Evolutionary conservation across 2,113 vertebrate species (phyloP).

Genomic region (Bubo blakistoni): DNA sequence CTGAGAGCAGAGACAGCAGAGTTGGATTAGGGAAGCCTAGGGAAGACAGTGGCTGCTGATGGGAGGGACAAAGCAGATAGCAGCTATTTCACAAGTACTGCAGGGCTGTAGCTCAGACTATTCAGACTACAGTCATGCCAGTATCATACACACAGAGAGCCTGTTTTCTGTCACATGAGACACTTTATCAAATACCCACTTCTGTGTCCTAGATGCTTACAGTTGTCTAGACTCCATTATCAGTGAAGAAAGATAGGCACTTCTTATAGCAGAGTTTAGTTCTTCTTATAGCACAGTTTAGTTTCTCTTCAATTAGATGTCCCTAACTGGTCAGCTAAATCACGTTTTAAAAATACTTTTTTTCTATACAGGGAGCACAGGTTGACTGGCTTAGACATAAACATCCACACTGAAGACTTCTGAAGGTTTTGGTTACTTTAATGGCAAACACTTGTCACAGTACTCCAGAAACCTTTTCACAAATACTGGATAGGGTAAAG

Average conservation of each 20-base stretch:
- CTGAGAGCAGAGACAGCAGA: background rate
- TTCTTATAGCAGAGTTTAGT: background rate
- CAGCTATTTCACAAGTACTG: background rate
- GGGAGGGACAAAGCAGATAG: background rate
- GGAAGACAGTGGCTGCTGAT: background rate
- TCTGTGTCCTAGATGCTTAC: background rate
- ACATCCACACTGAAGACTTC: background rate
- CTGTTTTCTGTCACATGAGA: background rate
- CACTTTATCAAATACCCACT: background rate
- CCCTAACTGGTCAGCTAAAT: background rate
- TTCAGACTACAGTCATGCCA: background rate
- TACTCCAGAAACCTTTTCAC: background rate
- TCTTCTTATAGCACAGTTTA: background rate
- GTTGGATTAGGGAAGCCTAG: background rate
- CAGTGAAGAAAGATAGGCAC: background rate
- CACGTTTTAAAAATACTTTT: background rate
- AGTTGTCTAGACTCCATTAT: background rate
- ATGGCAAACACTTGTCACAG: background rate
- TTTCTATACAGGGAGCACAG: background rate
- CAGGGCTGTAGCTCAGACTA: background rate
- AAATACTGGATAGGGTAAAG: background rate
- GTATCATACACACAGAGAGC: background rate
- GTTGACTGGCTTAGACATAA: background rate
- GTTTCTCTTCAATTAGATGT: background rate
- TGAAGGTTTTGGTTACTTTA: background rate